These are phyloP conservation scores for Coelinius sp. DNA, from an alignment of 2,888 invertebrate genomes.

Conservation along the genomic window DNA sequence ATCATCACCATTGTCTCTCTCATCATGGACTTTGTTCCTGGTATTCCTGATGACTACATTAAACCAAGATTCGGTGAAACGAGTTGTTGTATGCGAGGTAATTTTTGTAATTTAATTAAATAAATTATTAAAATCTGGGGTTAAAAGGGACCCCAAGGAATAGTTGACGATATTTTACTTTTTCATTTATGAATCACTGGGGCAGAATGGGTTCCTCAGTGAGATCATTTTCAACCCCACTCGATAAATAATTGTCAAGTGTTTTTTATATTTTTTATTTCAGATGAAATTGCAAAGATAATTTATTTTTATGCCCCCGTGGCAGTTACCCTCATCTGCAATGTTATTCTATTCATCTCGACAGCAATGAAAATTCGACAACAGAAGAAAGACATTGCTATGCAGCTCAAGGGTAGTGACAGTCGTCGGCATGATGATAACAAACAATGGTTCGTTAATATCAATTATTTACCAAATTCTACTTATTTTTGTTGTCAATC, in stretches of 20 bases:
- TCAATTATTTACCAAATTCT: background rate
- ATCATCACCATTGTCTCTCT: constrained; percentile 73
- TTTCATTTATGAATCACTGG: too few species aligned
- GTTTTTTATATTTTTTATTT: too few species aligned
- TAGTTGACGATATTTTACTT: too few species aligned
- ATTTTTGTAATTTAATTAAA: background rate
- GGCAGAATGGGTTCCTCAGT: too few species aligned
- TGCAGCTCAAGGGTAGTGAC: constrained; percentile 77
- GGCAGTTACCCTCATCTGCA: constrained; percentile 76
- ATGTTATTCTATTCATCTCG: constrained; percentile 78
- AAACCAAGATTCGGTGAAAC: constrained; percentile 69
- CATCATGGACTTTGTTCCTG: constrained; percentile 73
- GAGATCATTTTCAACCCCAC: background rate
- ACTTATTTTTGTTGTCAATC: background rate
- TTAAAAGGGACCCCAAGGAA: background rate
- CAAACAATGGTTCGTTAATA: constrained; percentile 73
- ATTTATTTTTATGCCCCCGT: constrained; percentile 83
- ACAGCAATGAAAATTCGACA: constrained; percentile 79
- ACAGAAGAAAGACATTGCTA: constrained; percentile 78
- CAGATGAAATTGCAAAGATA: constrained; percentile 74
- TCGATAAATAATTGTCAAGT: constrained; percentile 17
- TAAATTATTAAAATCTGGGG: background rate
- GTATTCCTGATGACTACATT: constrained; percentile 70
- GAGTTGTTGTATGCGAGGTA: background rate
- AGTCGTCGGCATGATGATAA: constrained; percentile 77